Percentiles rank a stretch among this genome's conserved stretches.
These are phyloP conservation scores for Hycleus phaleratus DNA, from an alignment of 1,140 invertebrate genomes.

Conservation along the genomic window DNA sequence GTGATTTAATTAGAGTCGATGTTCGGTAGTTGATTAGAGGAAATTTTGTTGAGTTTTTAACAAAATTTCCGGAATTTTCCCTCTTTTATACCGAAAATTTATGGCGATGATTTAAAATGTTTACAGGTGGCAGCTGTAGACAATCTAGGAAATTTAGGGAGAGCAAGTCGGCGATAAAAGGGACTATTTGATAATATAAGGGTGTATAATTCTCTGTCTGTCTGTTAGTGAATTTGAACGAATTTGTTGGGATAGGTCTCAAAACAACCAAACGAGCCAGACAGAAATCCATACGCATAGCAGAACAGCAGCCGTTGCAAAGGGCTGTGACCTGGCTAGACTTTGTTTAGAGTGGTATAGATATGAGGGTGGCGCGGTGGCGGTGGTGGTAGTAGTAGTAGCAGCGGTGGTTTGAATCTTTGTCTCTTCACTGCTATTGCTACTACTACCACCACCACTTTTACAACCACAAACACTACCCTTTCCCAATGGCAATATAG, in stretches of 20 bases:
- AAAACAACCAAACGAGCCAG: slow-evolving; percentile 22
- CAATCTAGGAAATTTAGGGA: neutral
- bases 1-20: neutral
- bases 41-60: too few relatives aligned
- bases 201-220: slow-evolving; percentile 29
- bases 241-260: slow-evolving; percentile 41
- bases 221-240: slow-evolving; percentile 26
- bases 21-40: too few relatives aligned
- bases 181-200: too few relatives aligned
- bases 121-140: slow-evolving; percentile 10
- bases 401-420: neutral
- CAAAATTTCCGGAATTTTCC: too few relatives aligned
- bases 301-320: neutral
- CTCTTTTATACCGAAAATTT: neutral
- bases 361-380: too few relatives aligned
- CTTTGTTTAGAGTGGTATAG: neutral
- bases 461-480: neutral
- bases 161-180: slow-evolving; percentile 2
- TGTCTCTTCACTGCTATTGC: slow-evolving; percentile 2
- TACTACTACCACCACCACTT: slow-evolving; percentile 4
- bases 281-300: slow-evolving; percentile 37
- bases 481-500: too few relatives aligned
- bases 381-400: neutral
- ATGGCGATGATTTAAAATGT: slow-evolving; percentile 1
- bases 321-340: slow-evolving; percentile 18